Percentiles rank a stretch among this genome's conserved stretches.
Evolutionary conservation across 2,888 invertebrate species (phyloP).

Genomic region (Caenorhabditis macrosperma): DNA sequence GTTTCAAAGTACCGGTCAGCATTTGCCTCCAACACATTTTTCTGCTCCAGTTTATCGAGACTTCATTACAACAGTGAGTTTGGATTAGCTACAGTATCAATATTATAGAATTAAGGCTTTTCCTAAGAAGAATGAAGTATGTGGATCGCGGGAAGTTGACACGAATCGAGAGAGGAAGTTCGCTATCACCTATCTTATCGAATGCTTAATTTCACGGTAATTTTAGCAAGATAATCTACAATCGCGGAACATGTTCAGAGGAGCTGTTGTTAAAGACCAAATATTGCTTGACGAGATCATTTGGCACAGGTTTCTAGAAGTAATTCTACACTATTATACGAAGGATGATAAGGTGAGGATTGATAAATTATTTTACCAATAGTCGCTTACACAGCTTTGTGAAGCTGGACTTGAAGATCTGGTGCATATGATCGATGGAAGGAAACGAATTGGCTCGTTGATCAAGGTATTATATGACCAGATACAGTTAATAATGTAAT

Average conservation of each 20-base stretch:
- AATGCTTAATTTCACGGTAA: slow-evolving; percentile 66
- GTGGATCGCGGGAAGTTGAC: slow-evolving; percentile 48
- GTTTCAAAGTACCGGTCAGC: slow-evolving; percentile 10
- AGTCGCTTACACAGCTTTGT: slow-evolving; percentile 12
- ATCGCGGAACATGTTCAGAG: slow-evolving; percentile 18
- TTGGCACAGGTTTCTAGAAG: slow-evolving; percentile 59
- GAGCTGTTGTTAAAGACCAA: slow-evolving; percentile 71
- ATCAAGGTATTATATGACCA: slow-evolving; percentile 14
- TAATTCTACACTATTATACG: slow-evolving; percentile 53
- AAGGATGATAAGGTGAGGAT: slow-evolving; percentile 47
- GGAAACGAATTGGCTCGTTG: slow-evolving; percentile 62
- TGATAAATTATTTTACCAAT: neutral
- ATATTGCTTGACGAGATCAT: slow-evolving; percentile 49
- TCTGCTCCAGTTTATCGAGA: slow-evolving; percentile 43
- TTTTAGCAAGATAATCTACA: neutral
- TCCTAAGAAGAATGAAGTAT: slow-evolving; percentile 48
- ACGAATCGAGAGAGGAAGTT: slow-evolving; percentile 54
- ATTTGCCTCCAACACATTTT: slow-evolving; percentile 48
- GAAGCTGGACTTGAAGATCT: slow-evolving; percentile 63
- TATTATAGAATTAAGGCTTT: slow-evolving; percentile 25
- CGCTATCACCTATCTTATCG: slow-evolving; percentile 66
- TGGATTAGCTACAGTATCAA: neutral
- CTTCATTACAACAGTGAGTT: slow-evolving; percentile 40
- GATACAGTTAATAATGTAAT: neutral
- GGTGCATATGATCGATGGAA: slow-evolving; percentile 63